Evolutionary conservation across 2,797 vertebrate species (phyloP).

Genomic region (Pseudocheirus occidentalis): DNA sequence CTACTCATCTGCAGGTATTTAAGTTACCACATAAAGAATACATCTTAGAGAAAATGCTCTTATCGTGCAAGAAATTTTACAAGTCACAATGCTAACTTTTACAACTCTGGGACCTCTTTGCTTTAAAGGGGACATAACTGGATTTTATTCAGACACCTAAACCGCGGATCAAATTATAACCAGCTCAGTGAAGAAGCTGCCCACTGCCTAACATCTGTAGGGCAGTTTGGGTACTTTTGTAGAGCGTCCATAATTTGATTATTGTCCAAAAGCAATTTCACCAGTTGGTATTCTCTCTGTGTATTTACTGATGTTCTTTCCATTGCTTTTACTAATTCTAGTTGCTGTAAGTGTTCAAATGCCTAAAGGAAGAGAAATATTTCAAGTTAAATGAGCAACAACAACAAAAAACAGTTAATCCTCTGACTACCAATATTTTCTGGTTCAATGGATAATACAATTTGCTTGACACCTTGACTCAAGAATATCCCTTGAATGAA

Average conservation of each 20-base stretch:
- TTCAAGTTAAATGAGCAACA: slow-evolving; percentile 25
- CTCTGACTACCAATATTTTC: slow-evolving; percentile 9
- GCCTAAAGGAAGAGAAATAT: slow-evolving; percentile 83
- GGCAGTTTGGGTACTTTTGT: slow-evolving; percentile 96
- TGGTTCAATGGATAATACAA: not conserved
- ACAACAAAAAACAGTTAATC: not conserved
- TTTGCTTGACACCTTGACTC: not conserved
- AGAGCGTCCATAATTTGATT: slow-evolving; percentile 95
- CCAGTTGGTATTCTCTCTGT: slow-evolving; percentile 92
- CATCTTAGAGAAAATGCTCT: not conserved
- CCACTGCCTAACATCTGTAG: slow-evolving; percentile 95
- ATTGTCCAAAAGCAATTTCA: slow-evolving; percentile 93
- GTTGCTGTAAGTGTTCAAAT: slow-evolving; percentile 92
- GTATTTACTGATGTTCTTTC: slow-evolving; percentile 86
- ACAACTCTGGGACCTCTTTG: not conserved
- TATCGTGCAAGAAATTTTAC: not conserved
- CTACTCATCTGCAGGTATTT: not conserved
- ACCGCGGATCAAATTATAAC: slow-evolving; percentile 71
- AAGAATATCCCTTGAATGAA: not conserved
- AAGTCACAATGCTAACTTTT: not conserved
- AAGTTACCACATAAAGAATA: not conserved
- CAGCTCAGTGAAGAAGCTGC: slow-evolving; percentile 89
- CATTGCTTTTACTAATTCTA: slow-evolving; percentile 87
- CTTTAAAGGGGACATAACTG: not conserved
- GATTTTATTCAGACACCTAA: not conserved